Base-by-base conservation (phyloP, 2,113 vertebrate genomes). In the Puma concolor region DNA sequence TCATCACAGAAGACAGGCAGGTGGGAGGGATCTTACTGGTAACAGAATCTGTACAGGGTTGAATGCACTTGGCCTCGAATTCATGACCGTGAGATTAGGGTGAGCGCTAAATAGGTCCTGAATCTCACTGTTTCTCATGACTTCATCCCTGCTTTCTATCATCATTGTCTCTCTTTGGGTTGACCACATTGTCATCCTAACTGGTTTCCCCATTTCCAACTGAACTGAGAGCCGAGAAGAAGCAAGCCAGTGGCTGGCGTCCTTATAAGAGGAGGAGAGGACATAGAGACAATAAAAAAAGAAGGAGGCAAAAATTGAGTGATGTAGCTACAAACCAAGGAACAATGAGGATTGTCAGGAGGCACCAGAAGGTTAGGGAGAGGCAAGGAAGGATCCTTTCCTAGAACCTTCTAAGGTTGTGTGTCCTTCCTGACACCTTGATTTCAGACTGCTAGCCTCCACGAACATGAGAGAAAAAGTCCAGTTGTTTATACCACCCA, bases 21-120 rank as follows among this genome's bases (percentile, higher is more conserved):
- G 21, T 80, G n/a, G 66, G 63, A 44, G 36, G 17, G 72, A 57
- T 36, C 44, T 44, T 64, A 33, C 2, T n/a, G 64, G 63, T 29
- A 17, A 54, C 1, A 82, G 90, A 76, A 92, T 57, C 74, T 67
- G 36, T 31, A 31, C 23, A 48, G 38, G 16, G 13, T 67, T 77
- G 41, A 86, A 69, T 5, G 52, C 13, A 90, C 33, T 72, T 7
- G 1, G 17, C 52, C 17, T 7, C 10, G n/a, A 60, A 79, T 88
- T 83, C 52, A 76, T 48, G 44, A 66, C 5, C 27, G 13, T 16
- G 50, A 54, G 33, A 41, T 80, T 11, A 16, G 13, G 33, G 50
- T 1, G 15, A 36, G 38, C 1, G 10, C 31, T 12, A n/a, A 41
- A 25, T 9, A 57, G 3, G 17, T 15, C 31, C 10, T 9, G 0